These are phyloP conservation scores for Myotis brandtii DNA, from an alignment of 2,113 vertebrate species.

Conservation along the genomic window DNA sequence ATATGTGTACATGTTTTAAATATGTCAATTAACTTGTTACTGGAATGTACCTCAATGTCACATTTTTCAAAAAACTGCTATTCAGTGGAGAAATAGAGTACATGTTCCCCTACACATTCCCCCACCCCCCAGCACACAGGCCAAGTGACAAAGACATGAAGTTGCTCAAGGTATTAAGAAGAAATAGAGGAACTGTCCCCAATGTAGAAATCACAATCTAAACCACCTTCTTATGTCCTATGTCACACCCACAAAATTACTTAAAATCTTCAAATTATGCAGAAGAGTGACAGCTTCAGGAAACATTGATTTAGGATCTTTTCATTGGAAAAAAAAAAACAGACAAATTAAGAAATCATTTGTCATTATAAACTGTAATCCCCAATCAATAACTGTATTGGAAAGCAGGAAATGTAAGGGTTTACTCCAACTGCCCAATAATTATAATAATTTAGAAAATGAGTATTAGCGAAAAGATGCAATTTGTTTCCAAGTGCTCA, in stretches of 20 bases:
- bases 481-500: constrained; percentile 46
- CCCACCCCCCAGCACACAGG: neutral
- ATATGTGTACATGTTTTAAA: neutral
- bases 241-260: neutral
- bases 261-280: fast-evolving
- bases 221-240: neutral
- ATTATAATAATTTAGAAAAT: constrained; percentile 56
- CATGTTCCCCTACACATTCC: too few species aligned
- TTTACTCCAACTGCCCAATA: constrained; percentile 75
- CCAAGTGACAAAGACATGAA: neutral
- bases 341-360: neutral
- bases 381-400: constrained; percentile 66
- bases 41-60: neutral
- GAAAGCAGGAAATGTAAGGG: constrained; percentile 72
- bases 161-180: constrained; percentile 10
- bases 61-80: constrained; percentile 19
- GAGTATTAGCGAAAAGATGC: constrained; percentile 58
- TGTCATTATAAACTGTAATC: constrained; percentile 56
- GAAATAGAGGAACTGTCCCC: neutral
- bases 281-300: neutral
- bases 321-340: neutral
- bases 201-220: constrained; percentile 30
- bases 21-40: neutral
- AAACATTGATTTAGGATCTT: neutral
- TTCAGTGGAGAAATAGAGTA: neutral